phyloP scores from a whole-genome alignment of 2,797 vertebrate species.

The Loriculus beryllinus region DNA sequence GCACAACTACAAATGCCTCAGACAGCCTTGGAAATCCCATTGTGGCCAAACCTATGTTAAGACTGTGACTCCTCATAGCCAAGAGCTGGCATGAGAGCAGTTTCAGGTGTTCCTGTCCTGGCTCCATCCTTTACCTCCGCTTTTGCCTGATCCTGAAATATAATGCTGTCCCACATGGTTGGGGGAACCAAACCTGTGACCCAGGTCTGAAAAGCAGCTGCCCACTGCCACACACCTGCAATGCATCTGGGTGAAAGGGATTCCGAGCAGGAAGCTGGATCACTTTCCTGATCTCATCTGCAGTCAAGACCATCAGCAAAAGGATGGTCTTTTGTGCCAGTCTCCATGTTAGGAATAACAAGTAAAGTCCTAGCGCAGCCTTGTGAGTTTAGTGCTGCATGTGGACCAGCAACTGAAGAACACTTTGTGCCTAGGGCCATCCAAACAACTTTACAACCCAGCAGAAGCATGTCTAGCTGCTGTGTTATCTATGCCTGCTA shows the following conservation, averaged over 20 bases:
- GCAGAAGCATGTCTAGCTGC: neutral
- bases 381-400: neutral
- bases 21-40: neutral
- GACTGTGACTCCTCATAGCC: neutral
- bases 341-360: neutral
- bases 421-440: neutral
- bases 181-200: neutral
- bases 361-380: neutral
- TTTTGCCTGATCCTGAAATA: neutral
- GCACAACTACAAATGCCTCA: fast-evolving
- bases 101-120: neutral
- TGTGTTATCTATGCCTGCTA: neutral
- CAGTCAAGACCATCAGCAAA: neutral
- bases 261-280: neutral
- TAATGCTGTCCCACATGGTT: neutral
- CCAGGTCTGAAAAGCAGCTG: neutral
- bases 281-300: neutral
- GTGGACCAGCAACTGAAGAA: neutral
- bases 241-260: neutral
- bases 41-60: neutral
- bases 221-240: neutral
- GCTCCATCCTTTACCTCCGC: neutral
- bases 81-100: neutral
- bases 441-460: neutral
- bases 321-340: neutral